A percentile compares a stretch with the other conserved stretches of the same genome.
phyloP scores from a whole-genome alignment of 2,797 vertebrate species.

The Miichthys miiuy region DNA sequence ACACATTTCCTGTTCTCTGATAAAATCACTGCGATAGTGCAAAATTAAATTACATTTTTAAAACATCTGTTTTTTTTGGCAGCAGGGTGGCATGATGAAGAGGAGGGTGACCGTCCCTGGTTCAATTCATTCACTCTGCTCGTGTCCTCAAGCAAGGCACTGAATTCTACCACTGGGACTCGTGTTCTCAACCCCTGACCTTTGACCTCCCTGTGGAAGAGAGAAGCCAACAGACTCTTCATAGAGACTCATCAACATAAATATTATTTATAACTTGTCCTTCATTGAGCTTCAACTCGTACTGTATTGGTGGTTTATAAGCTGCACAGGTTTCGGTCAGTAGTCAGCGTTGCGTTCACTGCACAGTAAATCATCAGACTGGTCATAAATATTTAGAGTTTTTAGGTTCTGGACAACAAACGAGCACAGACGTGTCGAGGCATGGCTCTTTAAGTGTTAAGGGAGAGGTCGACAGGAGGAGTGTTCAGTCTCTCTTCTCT shows the following conservation, averaged over 20 bases:
- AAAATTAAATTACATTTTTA: not conserved
- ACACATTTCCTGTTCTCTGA: not conserved
- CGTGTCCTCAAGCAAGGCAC: slow-evolving; percentile 64
- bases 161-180: slow-evolving; percentile 19
- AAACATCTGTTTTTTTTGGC: not conserved
- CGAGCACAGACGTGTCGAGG: not conserved
- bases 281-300: not conserved
- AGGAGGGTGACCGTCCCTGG: not conserved
- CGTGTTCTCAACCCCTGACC: not conserved
- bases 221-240: not conserved
- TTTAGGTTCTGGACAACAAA: slow-evolving; percentile 24
- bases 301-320: not conserved
- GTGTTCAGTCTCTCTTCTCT: slow-evolving; percentile 85
- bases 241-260: not conserved
- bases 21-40: slow-evolving; percentile 10
- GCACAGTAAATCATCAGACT: slow-evolving; percentile 19
- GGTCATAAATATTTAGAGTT: not conserved
- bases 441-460: slow-evolving; percentile 22
- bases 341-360: slow-evolving; percentile 12
- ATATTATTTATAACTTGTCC: too few relatives aligned
- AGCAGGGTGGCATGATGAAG: slow-evolving; percentile 2
- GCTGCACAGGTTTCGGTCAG: slow-evolving; percentile 29
- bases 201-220: slow-evolving; percentile 21
- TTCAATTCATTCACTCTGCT: slow-evolving; percentile 16
- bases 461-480: not conserved